Percentiles rank a stretch among this genome's conserved stretches.
These are phyloP conservation scores for Tillus elongatus DNA, from an alignment of 2,888 invertebrate species.

Conservation along the genomic window DNA sequence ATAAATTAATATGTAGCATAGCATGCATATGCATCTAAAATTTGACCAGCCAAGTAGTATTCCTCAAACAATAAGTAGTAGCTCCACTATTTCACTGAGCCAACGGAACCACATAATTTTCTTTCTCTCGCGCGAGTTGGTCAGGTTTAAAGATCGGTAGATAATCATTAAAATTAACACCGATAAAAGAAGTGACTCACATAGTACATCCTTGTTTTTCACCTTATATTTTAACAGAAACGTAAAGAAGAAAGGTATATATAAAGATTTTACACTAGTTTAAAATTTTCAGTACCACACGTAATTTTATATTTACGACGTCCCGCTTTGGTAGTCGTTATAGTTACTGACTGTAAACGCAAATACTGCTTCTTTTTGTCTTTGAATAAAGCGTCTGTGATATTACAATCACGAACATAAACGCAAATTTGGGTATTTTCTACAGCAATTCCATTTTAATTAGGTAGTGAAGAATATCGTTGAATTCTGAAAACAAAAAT, in stretches of 20 bases:
- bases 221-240: too few relatives aligned
- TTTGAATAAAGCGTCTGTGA: too few relatives aligned
- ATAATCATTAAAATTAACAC: conserved; percentile 45
- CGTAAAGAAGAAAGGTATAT: too few relatives aligned
- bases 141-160: conserved; percentile 45
- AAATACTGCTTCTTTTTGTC: too few relatives aligned
- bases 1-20: conserved; percentile 46
- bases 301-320: neutral
- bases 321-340: neutral
- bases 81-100: conserved; percentile 31
- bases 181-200: conserved; percentile 33
- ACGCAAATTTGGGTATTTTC: too few relatives aligned
- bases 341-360: conserved; percentile 4
- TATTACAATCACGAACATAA: too few relatives aligned
- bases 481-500: too few relatives aligned
- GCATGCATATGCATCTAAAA: conserved; percentile 43
- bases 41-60: conserved; percentile 27
- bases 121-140: conserved; percentile 44
- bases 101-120: conserved; percentile 41
- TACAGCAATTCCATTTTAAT: too few relatives aligned
- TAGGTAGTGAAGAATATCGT: too few relatives aligned
- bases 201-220: neutral
- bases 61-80: conserved; percentile 34
- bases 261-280: too few relatives aligned
- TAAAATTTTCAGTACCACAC: neutral